Base-by-base conservation (phyloP, 2,888 invertebrate species). In the Drosophila antonietae region DNA sequence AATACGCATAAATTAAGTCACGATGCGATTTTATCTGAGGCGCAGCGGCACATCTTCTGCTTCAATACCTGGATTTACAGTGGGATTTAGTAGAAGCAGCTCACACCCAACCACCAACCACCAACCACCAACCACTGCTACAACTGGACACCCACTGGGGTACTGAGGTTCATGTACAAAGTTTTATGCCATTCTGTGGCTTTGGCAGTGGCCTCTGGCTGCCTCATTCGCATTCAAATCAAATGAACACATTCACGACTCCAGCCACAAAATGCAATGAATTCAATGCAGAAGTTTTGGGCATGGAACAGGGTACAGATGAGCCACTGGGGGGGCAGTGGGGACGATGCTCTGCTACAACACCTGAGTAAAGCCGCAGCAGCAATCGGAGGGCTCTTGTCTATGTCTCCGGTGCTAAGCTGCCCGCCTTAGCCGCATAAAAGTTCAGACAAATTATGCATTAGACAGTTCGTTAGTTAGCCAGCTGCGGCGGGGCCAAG, bases 391-490 rank as follows among this genome's bases (percentile, higher is more conserved):
- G 46, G 10, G 33, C 44, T 70, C 52, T 53, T 44, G 59, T 56
- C 61, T 60, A 18, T 52, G 43, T 43, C 43, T 52, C 44, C 47
- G 49, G 35, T 67, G 73, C 68, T 79, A 73, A 70, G 78, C 73
- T 63, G 69, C 31, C 57, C 46, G 64, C 44, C 69, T 77, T 62
- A 68, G 59, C 64, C 47, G 37, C 62, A 75, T 65, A 69, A 88
- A 86, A 86, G 86, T 86, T 89, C 73, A 65, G 87, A 86, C 90
- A 86, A 90, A 90, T 87, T 87, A 86, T 90, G 89, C 86, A 90
- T 90, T 87, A 86, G 81, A 76, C 76, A 83, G 84, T 84, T 69
- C 75, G 89, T 89, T 87, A 78, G 87, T 70, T 76, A 72, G 76
- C 58, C 62, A 37, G 33, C n/a, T 18, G 33, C 3, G 51, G 33